phyloP scores from a whole-genome alignment of 2,888 invertebrate genomes.

The Stenurella melanura region DNA sequence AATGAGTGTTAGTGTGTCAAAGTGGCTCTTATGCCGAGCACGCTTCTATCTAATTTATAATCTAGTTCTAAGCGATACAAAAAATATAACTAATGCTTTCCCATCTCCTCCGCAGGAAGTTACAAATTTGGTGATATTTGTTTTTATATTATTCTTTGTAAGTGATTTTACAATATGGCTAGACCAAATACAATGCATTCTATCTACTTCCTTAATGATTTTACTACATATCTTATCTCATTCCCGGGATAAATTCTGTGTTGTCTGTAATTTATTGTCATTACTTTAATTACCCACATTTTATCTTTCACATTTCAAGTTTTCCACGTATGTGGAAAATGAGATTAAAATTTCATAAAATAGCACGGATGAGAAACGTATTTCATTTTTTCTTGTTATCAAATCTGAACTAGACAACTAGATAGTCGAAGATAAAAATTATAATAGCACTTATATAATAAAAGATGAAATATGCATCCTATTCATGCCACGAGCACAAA shows the following conservation, averaged over 20 bases:
- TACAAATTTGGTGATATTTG: slow-evolving; percentile 63
- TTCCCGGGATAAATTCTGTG: slow-evolving; percentile 50
- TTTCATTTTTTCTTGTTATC: too few relatives aligned
- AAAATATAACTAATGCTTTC: slow-evolving; percentile 68
- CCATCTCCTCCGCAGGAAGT: slow-evolving; percentile 66
- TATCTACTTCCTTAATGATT: slow-evolving; percentile 52
- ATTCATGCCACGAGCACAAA: too few relatives aligned
- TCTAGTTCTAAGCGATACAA: slow-evolving; percentile 60
- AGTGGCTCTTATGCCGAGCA: slow-evolving; percentile 59
- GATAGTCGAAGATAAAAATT: too few relatives aligned
- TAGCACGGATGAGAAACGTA: background rate
- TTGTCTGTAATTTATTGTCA: slow-evolving; percentile 45
- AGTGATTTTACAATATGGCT: slow-evolving; percentile 54
- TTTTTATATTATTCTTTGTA: slow-evolving; percentile 57
- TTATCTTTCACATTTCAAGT: slow-evolving; percentile 21
- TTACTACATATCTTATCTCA: slow-evolving; percentile 45
- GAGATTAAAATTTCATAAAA: background rate
- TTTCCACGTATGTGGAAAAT: background rate
- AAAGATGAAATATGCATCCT: too few relatives aligned
- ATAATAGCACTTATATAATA: too few relatives aligned
- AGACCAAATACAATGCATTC: slow-evolving; percentile 45
- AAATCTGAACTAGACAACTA: too few relatives aligned
- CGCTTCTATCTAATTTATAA: slow-evolving; percentile 62
- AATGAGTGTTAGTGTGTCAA: slow-evolving; percentile 62
- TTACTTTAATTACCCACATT: slow-evolving; percentile 39